These are phyloP conservation scores for Psittacula cyanocephala DNA, from an alignment of 2,113 vertebrate genomes.

Conservation along the genomic window DNA sequence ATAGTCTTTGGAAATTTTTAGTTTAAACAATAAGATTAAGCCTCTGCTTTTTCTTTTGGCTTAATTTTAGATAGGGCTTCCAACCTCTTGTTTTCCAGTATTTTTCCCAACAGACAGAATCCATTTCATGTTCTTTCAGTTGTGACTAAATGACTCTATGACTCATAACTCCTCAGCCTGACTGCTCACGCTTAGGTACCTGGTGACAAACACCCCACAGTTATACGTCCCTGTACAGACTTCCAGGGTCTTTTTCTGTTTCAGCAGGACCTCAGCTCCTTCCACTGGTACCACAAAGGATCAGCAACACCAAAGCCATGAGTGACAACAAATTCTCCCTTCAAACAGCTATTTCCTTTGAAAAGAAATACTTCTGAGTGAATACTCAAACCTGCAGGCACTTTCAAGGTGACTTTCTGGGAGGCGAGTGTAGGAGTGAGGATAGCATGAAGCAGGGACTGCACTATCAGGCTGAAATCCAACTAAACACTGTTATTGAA, in stretches of 20 bases:
- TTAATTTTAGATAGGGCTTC: not conserved
- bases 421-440: not conserved
- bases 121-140: not conserved
- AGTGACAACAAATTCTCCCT: not conserved
- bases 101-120: not conserved
- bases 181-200: not conserved
- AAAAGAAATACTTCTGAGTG: not conserved
- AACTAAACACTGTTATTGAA: rapidly evolving
- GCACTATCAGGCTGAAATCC: not conserved
- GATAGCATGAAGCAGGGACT: not conserved
- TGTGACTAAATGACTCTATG: not conserved
- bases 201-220: not conserved
- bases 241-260: not conserved
- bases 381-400: not conserved
- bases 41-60: not conserved
- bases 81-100: not conserved
- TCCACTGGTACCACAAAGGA: not conserved
- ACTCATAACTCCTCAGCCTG: not conserved
- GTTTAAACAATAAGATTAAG: not conserved
- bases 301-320: not conserved
- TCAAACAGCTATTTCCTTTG: not conserved
- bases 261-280: not conserved
- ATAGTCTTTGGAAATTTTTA: not conserved
- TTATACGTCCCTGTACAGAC: not conserved
- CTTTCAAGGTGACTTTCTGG: not conserved